Base-by-base conservation (phyloP, 2,797 vertebrate species). In the Erpetoichthys calabaricus region DNA sequence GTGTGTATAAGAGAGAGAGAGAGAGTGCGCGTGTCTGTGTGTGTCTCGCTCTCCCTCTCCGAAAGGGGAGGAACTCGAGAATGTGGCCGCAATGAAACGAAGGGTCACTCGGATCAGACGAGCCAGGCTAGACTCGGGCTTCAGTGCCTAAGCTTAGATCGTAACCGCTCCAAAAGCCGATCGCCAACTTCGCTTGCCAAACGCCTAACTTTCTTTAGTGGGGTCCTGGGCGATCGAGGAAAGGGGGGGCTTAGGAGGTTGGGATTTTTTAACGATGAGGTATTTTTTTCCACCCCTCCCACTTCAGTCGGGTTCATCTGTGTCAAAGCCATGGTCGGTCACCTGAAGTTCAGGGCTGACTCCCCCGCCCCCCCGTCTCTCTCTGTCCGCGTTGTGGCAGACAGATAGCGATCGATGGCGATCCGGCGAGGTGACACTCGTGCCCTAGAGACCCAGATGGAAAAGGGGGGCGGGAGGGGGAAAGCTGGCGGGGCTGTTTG, bases 301-400 rank as follows among this genome's bases (percentile, higher is more conserved):
- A 69, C 81, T 70, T 60, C 65, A 67, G 70, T 63, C 68, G 79
- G 80, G 75, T 65, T 77, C 70, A 62, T 75, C 81, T 73, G 73
- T 88, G 80, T 84, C 80, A 82, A 85, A 86, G 89, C 87, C 81
- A 77, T 76, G 86, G 83, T 88, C 91, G 91, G 92, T 94, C 91
- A 93, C 87, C 89, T 90, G 89, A 92, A 95, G 91, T 97, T 97
- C 91, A 93, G 82, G 85, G 75, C 72, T 79, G 77, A 73, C 67
- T 75, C 67, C 65, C 9, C 5, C 51, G 53, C n/a, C 42, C 51
- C 51, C n/a, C 4, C 51, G 52, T 4, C 51, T 49, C 9, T 70
- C 68, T 66, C 69, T 72, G 67, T 68, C 72, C 72, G 66, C 66
- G 68, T 72, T 79, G 85, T 84, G 83, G 89, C 89, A 88, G 89